These are phyloP conservation scores for Sebastes minor DNA, from an alignment of 2,797 vertebrate genomes.

Conservation along the genomic window DNA sequence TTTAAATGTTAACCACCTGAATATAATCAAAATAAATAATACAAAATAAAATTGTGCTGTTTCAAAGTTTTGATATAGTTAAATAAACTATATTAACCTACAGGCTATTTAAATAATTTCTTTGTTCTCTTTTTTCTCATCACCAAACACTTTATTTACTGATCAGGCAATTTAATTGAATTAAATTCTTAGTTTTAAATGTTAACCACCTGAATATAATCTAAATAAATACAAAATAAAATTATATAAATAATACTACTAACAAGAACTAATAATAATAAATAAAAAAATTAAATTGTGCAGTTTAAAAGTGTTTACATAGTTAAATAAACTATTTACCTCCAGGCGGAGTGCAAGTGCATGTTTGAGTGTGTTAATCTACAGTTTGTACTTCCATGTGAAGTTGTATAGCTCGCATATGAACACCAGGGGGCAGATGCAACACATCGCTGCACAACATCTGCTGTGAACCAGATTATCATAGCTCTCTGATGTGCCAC, in stretches of 20 bases:
- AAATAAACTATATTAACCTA: conserved; percentile 5
- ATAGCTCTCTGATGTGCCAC: not conserved
- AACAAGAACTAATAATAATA: no score
- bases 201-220: not conserved
- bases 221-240: no score
- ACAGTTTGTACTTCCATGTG: not conserved
- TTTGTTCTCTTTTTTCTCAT: not conserved
- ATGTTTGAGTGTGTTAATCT: not conserved
- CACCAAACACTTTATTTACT: no score
- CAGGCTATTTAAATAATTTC: not conserved
- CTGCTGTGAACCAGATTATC: not conserved
- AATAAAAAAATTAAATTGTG: not conserved
- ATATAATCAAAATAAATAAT: not conserved
- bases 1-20: not conserved
- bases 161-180: no score
- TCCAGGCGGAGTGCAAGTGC: not conserved
- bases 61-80: not conserved
- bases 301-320: not conserved
- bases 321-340: no score
- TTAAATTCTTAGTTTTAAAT: not conserved
- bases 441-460: not conserved
- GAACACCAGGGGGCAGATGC: conserved; percentile 21
- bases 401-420: not conserved
- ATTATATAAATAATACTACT: not conserved
- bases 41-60: not conserved